Evolutionary conservation across 2,888 invertebrate species (phyloP).

Genomic region (Drosophila longiperda): DNA sequence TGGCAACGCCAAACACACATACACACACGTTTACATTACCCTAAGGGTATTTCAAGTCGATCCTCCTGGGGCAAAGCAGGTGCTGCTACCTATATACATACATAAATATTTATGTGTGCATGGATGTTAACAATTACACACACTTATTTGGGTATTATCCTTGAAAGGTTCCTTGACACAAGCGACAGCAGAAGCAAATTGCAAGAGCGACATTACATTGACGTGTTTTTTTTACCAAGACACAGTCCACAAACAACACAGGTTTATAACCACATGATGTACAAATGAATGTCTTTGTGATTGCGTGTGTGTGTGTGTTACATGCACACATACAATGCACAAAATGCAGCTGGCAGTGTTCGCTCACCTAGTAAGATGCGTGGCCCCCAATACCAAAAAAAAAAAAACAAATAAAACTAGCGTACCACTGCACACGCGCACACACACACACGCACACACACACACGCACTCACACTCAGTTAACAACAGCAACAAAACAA

Average conservation of each 20-base stretch:
- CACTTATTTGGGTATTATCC: slow-evolving; percentile 62
- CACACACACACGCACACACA: slow-evolving; percentile 7
- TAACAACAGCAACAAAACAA: slow-evolving; percentile 30
- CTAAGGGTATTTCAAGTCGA: slow-evolving; percentile 21
- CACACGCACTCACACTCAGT: slow-evolving; percentile 4
- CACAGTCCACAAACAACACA: slow-evolving; percentile 23
- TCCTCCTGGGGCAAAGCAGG: slow-evolving; percentile 33
- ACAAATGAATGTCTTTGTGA: slow-evolving; percentile 6
- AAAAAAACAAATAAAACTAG: slow-evolving; percentile 21
- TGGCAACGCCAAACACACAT: slow-evolving; percentile 42
- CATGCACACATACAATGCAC: slow-evolving; percentile 18
- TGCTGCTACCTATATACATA: slow-evolving; percentile 20
- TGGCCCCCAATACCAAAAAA: slow-evolving; percentile 39
- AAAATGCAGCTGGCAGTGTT: slow-evolving; percentile 68
- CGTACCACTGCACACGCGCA: slow-evolving; percentile 20
- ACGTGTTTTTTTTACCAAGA: slow-evolving; percentile 33
- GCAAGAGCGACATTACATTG: slow-evolving; percentile 37
- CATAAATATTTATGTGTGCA: not conserved
- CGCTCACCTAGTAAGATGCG: slow-evolving; percentile 49
- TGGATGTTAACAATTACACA: slow-evolving; percentile 13
- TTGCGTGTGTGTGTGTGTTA: slow-evolving; percentile 3
- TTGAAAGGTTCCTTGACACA: slow-evolving; percentile 83
- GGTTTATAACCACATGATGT: slow-evolving; percentile 6
- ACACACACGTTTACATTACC: slow-evolving; percentile 11
- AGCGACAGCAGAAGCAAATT: slow-evolving; percentile 41